Evolutionary conservation across 2,888 invertebrate genomes (phyloP).

Genomic region (Tetanocera ferruginea): DNA sequence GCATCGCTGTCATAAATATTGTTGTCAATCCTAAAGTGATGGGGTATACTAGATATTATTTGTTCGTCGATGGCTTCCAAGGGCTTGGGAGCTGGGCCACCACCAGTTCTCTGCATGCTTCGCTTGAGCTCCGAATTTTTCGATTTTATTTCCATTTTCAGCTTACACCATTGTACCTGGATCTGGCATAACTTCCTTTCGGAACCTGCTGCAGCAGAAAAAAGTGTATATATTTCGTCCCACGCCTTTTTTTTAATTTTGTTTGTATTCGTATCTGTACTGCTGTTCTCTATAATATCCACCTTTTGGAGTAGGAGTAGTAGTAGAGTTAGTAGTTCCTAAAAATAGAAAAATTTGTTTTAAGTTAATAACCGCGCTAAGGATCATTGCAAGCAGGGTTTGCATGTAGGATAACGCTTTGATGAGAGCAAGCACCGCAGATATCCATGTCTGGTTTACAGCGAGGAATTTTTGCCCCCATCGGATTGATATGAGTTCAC

Average conservation of each 20-base stretch:
- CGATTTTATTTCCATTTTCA: background rate
- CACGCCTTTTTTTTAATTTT: background rate
- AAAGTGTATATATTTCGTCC: background rate
- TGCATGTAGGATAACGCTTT: too few species aligned
- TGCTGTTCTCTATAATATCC: background rate
- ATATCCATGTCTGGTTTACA: too few species aligned
- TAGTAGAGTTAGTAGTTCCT: background rate
- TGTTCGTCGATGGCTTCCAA: too few species aligned
- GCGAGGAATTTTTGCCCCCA: too few species aligned
- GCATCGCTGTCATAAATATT: background rate
- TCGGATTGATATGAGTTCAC: too few species aligned
- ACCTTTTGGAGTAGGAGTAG: too few species aligned
- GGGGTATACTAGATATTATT: too few species aligned
- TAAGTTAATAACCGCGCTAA: background rate
- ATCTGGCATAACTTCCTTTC: slow-evolving; percentile 1
- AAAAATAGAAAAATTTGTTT: background rate
- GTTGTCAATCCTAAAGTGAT: too few species aligned
- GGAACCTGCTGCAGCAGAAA: background rate
- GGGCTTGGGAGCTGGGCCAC: background rate
- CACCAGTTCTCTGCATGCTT: background rate
- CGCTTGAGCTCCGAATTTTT: background rate
- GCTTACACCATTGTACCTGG: background rate
- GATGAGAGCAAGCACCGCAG: too few species aligned
- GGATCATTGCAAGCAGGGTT: background rate
- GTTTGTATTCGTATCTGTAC: too few species aligned